Base-by-base conservation (phyloP, 1,140 invertebrate species). In the Drosophila suzukii region DNA sequence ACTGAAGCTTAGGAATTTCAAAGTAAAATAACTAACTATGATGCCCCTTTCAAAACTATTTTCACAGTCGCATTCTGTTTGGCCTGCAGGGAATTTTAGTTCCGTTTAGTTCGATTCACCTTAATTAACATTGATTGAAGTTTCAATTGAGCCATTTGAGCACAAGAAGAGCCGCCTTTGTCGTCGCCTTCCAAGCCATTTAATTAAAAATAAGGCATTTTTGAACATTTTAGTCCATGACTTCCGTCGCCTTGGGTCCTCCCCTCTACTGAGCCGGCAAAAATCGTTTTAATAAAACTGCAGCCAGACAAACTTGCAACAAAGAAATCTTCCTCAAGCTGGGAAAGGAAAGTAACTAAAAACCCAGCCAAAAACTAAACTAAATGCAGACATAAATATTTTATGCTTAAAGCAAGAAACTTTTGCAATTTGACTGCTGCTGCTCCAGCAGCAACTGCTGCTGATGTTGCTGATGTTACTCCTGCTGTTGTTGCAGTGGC, bases 341-440 rank as follows among this genome's bases (percentile, higher is more conserved):
- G 44, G 61, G 58, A 66, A 84, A 34, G 32, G 32, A 34, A 84
- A 84, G 81, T 63, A 84, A 86, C 83, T 79, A 79, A 86, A 77
- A 77, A 77, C 81, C 79, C 58, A 82, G 71, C 78, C 78, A 75
- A 73, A 83, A 86, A 66, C 83, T 86, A 88, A 86, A 86, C 82
- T 82, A 88, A 86, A 86, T 86, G 83, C 83, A 86, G 83, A 79
- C 83, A 86, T 86, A 88, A 86, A 86, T 86, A 88, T 86, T 88
- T 86, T 88, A 86, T 86, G 83, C 83, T 86, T 86, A 86, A 86
- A 86, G 84, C 80, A 86, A 88, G 77, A 86, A 86, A 86, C 79
- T 88, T 86, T 86, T 86, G 83, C 83, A 86, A 86, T 86, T 86
- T 86, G 83, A 88, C 83, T 86, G 83, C 78, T 79, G 76, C 71